Evolutionary conservation across 1,140 invertebrate genomes (phyloP).

Genomic region (Ectropis grisescens): DNA sequence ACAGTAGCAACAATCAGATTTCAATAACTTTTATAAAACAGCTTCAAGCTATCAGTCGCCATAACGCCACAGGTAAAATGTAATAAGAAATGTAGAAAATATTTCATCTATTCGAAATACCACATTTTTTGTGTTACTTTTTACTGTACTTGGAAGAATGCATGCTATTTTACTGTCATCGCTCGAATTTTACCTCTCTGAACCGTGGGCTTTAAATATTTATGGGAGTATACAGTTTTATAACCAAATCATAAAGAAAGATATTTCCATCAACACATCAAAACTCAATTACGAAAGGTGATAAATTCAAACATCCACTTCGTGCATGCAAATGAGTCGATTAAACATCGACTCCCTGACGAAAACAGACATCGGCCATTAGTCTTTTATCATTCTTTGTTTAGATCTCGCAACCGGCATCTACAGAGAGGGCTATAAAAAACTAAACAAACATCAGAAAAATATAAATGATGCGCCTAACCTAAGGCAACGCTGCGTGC

Average conservation of each 20-base stretch:
- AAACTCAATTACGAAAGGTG: conserved; percentile 27
- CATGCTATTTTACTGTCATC: too few relatives aligned
- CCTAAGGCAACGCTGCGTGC: conserved; percentile 51
- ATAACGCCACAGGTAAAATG: too few relatives aligned
- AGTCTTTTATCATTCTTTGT: conserved; percentile 61
- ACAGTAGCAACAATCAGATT: conserved; percentile 22
- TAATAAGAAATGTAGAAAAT: too few relatives aligned
- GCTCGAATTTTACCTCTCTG: too few relatives aligned
- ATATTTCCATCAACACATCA: conserved; percentile 23
- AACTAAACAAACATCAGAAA: conserved; percentile 62
- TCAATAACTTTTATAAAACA: conserved; percentile 6
- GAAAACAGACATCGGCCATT: conserved; percentile 46
- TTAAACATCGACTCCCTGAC: conserved; percentile 48
- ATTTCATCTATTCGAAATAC: too few relatives aligned
- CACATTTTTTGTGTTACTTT: too few relatives aligned
- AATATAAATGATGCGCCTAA: conserved; percentile 66
- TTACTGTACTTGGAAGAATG: too few relatives aligned
- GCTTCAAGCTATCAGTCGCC: too few relatives aligned
- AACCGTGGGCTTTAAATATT: too few relatives aligned
- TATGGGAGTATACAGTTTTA: too few relatives aligned
- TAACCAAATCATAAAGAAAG: too few relatives aligned
- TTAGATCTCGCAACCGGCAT: conserved; percentile 48
- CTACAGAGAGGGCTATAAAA: conserved; percentile 43
- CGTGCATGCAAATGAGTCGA: conserved; percentile 48
- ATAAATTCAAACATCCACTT: conserved; percentile 37